A percentile compares a stretch with the other conserved stretches of the same genome.
Conservation (phyloP, 2,888 invertebrate genomes). For the Morinoia aosen region DNA sequence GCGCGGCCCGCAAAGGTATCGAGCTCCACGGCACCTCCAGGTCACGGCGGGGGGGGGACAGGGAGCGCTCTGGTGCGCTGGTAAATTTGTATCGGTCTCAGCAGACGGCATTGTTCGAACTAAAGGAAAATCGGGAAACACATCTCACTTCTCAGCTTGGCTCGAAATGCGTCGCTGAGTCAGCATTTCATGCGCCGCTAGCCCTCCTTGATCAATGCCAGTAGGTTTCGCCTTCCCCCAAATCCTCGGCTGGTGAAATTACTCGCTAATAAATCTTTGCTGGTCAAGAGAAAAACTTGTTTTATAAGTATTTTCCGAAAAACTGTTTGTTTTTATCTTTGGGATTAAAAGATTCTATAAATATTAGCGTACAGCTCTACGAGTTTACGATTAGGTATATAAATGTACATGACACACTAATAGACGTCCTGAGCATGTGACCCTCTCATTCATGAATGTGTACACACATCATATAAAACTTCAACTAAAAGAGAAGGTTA, state of each 20-base stretch:
- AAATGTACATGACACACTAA: not conserved
- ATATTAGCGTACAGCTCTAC: not conserved
- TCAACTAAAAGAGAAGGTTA: no score
- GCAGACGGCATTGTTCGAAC: constrained; percentile 17
- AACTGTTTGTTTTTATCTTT: not conserved
- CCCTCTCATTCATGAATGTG: no score
- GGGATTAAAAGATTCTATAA: not conserved
- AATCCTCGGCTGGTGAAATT: not conserved
- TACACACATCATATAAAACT: no score
- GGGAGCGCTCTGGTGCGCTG: not conserved
- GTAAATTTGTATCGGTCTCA: constrained; percentile 17
- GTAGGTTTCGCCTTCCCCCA: not conserved
- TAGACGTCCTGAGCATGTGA: not conserved
- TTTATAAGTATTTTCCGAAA: not conserved
- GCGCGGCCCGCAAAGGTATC: not conserved
- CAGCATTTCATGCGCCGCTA: constrained; percentile 3
- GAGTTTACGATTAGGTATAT: not conserved
- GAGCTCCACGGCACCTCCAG: not conserved
- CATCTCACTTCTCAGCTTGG: constrained; percentile 1
- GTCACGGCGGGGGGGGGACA: not conserved
- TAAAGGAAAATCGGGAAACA: constrained; percentile 17
- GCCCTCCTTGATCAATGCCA: constrained; percentile 1
- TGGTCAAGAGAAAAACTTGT: not conserved
- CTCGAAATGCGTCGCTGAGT: constrained; percentile 3
- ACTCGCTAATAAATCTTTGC: not conserved